Percentiles rank a stretch among this genome's conserved stretches.
These are phyloP conservation scores for Dufourea novaeangliae DNA, from an alignment of 1,140 invertebrate species.

Conservation along the genomic window DNA sequence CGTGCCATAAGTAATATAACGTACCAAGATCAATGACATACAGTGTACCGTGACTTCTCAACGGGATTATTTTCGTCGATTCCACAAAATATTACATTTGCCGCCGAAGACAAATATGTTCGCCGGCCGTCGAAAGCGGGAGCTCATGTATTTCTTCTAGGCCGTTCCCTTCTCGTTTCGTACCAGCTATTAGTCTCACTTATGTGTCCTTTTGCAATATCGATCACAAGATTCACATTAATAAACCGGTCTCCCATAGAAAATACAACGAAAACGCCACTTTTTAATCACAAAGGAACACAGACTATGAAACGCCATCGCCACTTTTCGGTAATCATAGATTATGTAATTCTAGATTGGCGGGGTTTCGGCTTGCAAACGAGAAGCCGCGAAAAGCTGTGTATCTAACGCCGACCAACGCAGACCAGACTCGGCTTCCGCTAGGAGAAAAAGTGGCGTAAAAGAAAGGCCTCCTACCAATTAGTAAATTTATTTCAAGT, in stretches of 20 bases:
- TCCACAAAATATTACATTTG: slow-evolving; percentile 48
- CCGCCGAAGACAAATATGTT: slow-evolving; percentile 41
- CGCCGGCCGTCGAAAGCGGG: slow-evolving; percentile 36
- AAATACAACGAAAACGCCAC: slow-evolving; percentile 38
- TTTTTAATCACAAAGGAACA: slow-evolving; percentile 40
- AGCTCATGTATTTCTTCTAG: slow-evolving; percentile 21
- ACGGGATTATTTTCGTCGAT: slow-evolving; percentile 5
- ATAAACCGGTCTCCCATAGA: slow-evolving; percentile 37
- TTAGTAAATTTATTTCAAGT: no score
- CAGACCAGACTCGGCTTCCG: no score
- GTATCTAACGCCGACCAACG: slow-evolving; percentile 14
- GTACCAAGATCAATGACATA: slow-evolving; percentile 24
- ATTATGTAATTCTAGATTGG: slow-evolving; percentile 45
- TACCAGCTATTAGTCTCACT: neutral
- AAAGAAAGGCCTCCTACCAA: no score
- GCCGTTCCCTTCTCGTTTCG: neutral
- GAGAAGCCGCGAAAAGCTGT: no score
- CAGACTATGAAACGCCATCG: slow-evolving; percentile 52
- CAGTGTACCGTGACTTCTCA: neutral
- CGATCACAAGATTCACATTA: neutral
- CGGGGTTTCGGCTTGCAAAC: neutral
- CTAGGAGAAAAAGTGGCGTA: no score
- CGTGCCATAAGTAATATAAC: neutral
- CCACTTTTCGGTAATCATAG: slow-evolving; percentile 43
- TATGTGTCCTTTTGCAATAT: neutral